A percentile compares a stretch with the other conserved stretches of the same genome.
Conservation (phyloP, 2,888 invertebrate genomes). For the Crocallis elinguaria region DNA sequence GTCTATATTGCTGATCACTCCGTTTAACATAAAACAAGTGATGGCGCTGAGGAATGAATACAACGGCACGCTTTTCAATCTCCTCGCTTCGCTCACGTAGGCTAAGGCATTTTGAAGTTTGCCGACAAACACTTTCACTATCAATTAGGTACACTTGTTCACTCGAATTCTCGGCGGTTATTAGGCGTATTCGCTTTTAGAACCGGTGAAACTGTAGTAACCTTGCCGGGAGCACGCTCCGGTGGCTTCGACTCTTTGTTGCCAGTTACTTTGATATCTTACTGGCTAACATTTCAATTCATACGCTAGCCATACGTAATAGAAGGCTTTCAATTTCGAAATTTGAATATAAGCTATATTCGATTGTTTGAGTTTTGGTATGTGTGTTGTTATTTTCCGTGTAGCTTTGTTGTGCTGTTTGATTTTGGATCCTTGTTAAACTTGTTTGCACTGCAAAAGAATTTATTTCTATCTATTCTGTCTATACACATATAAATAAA, state of each 20-base stretch:
- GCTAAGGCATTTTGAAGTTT: background rate
- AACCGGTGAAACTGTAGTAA: slow-evolving; percentile 62
- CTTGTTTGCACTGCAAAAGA: no score
- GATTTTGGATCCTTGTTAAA: no score
- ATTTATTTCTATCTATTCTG: no score
- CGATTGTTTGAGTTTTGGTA: no score
- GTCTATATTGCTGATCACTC: no score
- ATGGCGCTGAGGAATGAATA: background rate
- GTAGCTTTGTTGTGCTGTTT: no score
- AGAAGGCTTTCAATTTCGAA: background rate
- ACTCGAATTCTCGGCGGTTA: slow-evolving; percentile 46
- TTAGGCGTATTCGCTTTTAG: slow-evolving; percentile 37
- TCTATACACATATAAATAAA: no score
- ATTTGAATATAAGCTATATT: background rate
- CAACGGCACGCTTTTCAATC: background rate
- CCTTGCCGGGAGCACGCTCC: slow-evolving; percentile 63
- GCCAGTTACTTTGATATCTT: slow-evolving; percentile 41
- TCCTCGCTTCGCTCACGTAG: background rate
- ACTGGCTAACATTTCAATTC: slow-evolving; percentile 6
- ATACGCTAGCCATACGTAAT: slow-evolving; percentile 3
- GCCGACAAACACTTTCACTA: slow-evolving; percentile 57
- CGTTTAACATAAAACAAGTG: no score
- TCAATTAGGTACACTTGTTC: slow-evolving; percentile 51
- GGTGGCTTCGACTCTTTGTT: slow-evolving; percentile 54
- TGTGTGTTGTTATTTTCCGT: background rate